Conservation (phyloP, 1,140 invertebrate species). For the Drosophila insularis region DNA sequence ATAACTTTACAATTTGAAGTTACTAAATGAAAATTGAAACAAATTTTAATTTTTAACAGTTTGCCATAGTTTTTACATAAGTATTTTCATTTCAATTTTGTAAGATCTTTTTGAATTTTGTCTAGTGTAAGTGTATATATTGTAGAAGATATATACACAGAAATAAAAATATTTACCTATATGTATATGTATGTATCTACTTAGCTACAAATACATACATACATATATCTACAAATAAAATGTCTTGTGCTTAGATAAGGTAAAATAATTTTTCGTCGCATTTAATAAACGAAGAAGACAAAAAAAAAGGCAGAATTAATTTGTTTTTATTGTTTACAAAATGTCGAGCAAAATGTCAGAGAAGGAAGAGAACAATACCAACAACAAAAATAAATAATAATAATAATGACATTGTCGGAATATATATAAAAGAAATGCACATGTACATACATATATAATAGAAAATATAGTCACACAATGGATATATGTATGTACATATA, state of each 20-base stretch:
- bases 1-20: no score
- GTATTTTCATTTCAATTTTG: no score
- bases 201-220: background rate
- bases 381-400: conserved; percentile 4
- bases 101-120: no score
- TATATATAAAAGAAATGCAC: conserved; percentile 5
- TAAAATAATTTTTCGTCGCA: conserved; percentile 56
- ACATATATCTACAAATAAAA: conserved; percentile 20
- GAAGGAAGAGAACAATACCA: background rate
- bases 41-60: no score
- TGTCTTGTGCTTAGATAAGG: conserved; percentile 64
- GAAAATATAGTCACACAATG: conserved; percentile 9
- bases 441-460: conserved; percentile 31
- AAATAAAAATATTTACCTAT: background rate
- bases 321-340: conserved; percentile 58
- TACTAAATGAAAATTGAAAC: no score
- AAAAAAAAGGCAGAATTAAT: conserved; percentile 8
- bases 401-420: conserved; percentile 56
- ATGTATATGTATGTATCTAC: conserved; percentile 41
- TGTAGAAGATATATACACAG: no score
- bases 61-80: no score
- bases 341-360: conserved; percentile 57
- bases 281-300: conserved; percentile 48
- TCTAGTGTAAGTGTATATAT: no score
- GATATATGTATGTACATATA: conserved; percentile 7